Base-by-base conservation (phyloP, 2,113 vertebrate genomes). In the Petrocephalus zakoni region DNA sequence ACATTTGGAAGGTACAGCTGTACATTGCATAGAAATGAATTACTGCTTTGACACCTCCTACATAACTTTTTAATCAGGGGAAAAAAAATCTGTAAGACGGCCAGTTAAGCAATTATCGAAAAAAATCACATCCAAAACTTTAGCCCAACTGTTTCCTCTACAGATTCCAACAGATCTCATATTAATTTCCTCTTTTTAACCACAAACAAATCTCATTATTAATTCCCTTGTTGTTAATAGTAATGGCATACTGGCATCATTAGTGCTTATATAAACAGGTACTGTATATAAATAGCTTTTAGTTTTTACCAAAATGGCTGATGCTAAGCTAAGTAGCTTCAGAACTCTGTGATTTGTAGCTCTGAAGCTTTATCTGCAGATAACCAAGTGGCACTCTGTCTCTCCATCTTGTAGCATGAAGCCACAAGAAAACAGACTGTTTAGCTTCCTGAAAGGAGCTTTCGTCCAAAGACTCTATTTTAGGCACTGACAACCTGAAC, bases 21-120 rank as follows among this genome's bases (percentile, higher is more conserved):
- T 78, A 89, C 81, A 72, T 52, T n/a, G 7, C 86, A 86, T 47
- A 89, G 64, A 87, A 87, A 87, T 89, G 81, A 87, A 87, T 87
- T 87, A 81, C 49, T 89, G 49, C 87, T 89, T 78, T 86, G 83
- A 64, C 88, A 89, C 88, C 84, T 87, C 89, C 75, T 89, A 89
- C 86, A 89, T 89, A 89, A 87, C 68, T 78, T 89, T 89, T 89
- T 90, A 68, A 84, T 88, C 86, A 87, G 37, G 25, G 25, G 6
- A 42, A 90, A 86, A 88, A 89, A 87, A 89, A 88, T 88, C 88
- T 92, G 90, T 91, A 89, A 91, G 72, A 90, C 88, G 85, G 90
- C 90, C 92, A 91, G 90, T 89, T 92, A 89, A 92, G 92, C 92
- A 91, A 92, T 92, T 92, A 92, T 88, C 83, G 1, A 56, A 87